These are phyloP conservation scores for Nyctibius grandis DNA, from an alignment of 2,797 vertebrate species.

Conservation along the genomic window DNA sequence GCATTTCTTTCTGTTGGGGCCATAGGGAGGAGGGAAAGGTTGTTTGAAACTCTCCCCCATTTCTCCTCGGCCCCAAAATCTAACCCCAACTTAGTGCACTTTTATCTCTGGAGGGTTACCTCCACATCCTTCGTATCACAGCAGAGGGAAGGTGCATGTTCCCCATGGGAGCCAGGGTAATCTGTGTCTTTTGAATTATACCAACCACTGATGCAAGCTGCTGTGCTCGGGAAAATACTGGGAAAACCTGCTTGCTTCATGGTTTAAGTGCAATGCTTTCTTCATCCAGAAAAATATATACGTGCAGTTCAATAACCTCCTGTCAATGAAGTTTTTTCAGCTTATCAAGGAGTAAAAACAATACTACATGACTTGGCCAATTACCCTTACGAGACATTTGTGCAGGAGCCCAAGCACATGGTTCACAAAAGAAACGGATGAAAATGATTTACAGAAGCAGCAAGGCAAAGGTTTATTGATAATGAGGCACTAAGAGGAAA, in stretches of 20 bases:
- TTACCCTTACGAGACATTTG: background rate
- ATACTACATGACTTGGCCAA: background rate
- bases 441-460: conserved; percentile 12
- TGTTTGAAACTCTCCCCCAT: background rate
- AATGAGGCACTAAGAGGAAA: conserved; percentile 25
- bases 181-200: background rate
- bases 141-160: background rate
- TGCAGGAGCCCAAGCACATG: background rate
- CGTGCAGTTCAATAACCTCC: background rate
- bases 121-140: background rate
- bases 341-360: background rate
- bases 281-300: background rate
- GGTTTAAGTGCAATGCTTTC: background rate
- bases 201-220: background rate
- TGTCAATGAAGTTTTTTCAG: background rate
- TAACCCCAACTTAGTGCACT: background rate
- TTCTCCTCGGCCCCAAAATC: background rate
- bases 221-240: background rate
- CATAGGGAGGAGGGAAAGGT: background rate
- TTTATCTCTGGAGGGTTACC: background rate
- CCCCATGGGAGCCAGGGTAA: background rate
- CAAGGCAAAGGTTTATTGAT: conserved; percentile 5
- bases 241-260: background rate
- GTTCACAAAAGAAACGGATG: background rate
- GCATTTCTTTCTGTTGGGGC: background rate